These are phyloP conservation scores for Tetrapedia diversipes DNA, from an alignment of 2,888 invertebrate genomes.

Conservation along the genomic window DNA sequence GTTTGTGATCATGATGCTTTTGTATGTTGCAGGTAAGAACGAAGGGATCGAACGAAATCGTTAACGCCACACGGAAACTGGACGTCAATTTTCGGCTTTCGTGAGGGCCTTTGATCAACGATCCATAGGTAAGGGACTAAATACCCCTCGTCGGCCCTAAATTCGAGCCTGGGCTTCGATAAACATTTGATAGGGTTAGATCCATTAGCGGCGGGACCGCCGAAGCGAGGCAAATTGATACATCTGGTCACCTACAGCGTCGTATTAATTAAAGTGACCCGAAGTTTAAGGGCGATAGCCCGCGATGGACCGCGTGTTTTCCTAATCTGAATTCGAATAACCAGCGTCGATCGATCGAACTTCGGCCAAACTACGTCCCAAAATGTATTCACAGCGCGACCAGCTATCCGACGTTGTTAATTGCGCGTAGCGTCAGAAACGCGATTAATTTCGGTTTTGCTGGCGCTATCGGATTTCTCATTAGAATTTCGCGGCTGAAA, in stretches of 20 bases:
- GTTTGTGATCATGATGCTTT: too few species aligned
- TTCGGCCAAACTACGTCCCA: background rate
- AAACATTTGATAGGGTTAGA: conserved; percentile 57
- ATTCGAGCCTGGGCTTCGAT: conserved; percentile 40
- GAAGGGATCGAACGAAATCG: background rate
- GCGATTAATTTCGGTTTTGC: background rate
- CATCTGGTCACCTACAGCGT: conserved; percentile 34
- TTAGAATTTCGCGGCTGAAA: too few species aligned
- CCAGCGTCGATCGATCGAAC: background rate
- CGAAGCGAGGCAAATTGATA: conserved; percentile 57
- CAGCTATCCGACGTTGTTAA: background rate
- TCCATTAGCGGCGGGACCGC: conserved; percentile 61
- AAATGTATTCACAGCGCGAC: too few species aligned
- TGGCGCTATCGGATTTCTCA: too few species aligned
- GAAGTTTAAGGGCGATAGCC: conserved; percentile 25
- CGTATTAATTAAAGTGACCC: conserved; percentile 54
- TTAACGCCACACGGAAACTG: background rate
- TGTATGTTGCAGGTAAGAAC: conserved; percentile 47
- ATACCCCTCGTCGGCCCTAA: conserved; percentile 52
- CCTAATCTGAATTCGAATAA: background rate
- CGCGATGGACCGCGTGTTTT: background rate
- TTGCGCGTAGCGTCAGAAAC: background rate
- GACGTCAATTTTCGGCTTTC: background rate
- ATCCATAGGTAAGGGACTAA: conserved; percentile 59
- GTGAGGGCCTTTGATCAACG: conserved; percentile 36